Base-by-base conservation (phyloP, 2,113 vertebrate species). In the Atlantisia rogersi region DNA sequence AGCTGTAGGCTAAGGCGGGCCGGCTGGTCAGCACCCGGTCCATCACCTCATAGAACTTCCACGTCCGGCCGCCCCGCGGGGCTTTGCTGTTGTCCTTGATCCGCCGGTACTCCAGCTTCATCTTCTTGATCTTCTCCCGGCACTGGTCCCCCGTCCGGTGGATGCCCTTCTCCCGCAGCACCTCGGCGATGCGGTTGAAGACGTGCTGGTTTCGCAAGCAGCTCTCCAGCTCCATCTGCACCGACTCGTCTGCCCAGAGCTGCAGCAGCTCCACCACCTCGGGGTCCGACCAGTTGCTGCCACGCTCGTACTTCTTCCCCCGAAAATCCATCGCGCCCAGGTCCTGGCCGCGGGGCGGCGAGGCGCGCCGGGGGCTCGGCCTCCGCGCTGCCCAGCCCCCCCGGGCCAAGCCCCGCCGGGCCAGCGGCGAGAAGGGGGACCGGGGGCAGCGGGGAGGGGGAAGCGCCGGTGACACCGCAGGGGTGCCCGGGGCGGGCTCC, bases 31-130 rank as follows among this genome's bases (percentile, higher is more conserved):
- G 95, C 67, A 99, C 99, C 52, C 98, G 96, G 95, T 99, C 99
- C 98, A 99, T 99, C 88, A 99, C 98, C 29, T 99, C 98, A 56
- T 99, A 99, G 74, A 99, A 99, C 97, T 98, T 99, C 99, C 99
- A 99, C 0, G 98, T 98, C 80, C 99, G 95, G 39, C 97, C 98
- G 2, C 98, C 98, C 35, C 98, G 95, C 14, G 97, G 84, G 15
- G 96, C 97, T 35, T 99, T 99, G 92, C 98, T 97, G 73, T 99
- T 99, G 91, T 99, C 99, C 83, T 99, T 99, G 56, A 99, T 98
- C 35, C 99, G 97, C 5, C 99, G 98, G 82, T 99, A 99, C 76
- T 99, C 99, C 94, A 99, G 97, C 96, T 99, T 99, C 98, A 99
- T 99, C 96, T 99, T 99, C 82, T 99, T 99, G 86, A 99, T 99